Evolutionary conservation across 2,888 invertebrate species (phyloP), one percentile per base, ranked within the genome.

Genomic region (Hypsopygia costalis): DNA sequence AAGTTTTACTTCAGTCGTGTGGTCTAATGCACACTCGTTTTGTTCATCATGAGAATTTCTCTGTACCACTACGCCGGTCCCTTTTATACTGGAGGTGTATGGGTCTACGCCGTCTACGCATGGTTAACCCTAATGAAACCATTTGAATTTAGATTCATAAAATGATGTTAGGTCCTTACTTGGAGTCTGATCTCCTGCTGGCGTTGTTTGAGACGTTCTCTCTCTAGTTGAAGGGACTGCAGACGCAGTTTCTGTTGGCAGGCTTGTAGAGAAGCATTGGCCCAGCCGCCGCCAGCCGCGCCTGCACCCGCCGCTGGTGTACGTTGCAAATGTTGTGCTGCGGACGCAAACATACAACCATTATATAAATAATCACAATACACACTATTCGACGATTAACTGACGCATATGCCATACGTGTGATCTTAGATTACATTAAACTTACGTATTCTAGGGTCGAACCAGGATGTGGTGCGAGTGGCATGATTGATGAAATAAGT

Each of bases 361-460:
- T 35, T 35, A 35, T 27, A n/a, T 11, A 32, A 1, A 6, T 1
- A 16, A 16, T 4, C 3, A 16, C 16, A n/a, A n/a, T n/a, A n/a
- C n/a, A n/a, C n/a, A n/a, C n/a, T n/a, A n/a, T n/a, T n/a, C n/a
- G n/a, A n/a, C n/a, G n/a, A n/a, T n/a, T n/a, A n/a, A n/a, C n/a
- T n/a, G n/a, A n/a, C 3, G 16, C 16, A 6, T 12, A 11, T 22
- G 27, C 9, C 41, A 49, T 41, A 34, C 34, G 46, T 43, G 36
- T 38, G 49, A 43, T 41, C 41, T 44, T 46, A 52, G 45, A 48
- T 46, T 52, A 52, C 45, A 49, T 48, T 37, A 47, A 45, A 94
- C 96, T 95, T 93, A 97, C 97, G 97, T 92, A 98, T 95, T 92
- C 98, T 93, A 67, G 98, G 98, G 90, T 98, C 98, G 90, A 97